Percentiles rank a stretch among this genome's conserved stretches.
These are phyloP conservation scores for Trichoplusia ni DNA, from an alignment of 1,140 invertebrate species.

Conservation along the genomic window DNA sequence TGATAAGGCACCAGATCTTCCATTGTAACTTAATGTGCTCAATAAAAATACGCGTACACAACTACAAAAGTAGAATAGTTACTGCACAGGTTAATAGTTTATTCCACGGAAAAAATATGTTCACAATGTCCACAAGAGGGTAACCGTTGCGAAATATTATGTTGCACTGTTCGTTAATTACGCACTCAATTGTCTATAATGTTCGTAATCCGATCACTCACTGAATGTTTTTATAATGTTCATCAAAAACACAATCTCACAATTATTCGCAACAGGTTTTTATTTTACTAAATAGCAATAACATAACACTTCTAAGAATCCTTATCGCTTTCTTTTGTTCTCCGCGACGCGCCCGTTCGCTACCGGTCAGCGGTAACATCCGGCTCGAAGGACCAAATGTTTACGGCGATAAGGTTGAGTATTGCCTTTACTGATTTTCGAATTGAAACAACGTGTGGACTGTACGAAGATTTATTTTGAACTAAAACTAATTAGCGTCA, in stretches of 20 bases:
- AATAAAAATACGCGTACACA: background rate
- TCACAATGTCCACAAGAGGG: background rate
- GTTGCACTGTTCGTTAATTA: background rate
- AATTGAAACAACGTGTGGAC: no score
- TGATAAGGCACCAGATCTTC: background rate
- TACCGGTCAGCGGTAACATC: background rate
- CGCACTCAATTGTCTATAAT: background rate
- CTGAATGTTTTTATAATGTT: slow-evolving; percentile 5
- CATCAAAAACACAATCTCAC: background rate
- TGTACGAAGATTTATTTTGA: no score
- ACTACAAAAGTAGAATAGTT: background rate
- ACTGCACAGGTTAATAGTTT: no score
- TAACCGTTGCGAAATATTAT: no score
- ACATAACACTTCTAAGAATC: no score
- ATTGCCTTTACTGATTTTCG: no score
- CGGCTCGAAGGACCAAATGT: slow-evolving; percentile 2
- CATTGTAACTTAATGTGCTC: no score
- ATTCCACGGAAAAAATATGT: background rate
- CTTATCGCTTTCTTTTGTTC: slow-evolving; percentile 8
- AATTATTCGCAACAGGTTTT: background rate
- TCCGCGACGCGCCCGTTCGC: background rate
- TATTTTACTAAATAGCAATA: background rate
- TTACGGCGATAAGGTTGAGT: background rate
- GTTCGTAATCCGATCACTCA: slow-evolving; percentile 6
- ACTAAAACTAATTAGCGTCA: no score